A percentile compares a stretch with the other conserved stretches of the same genome.
Evolutionary conservation across 2,888 invertebrate species (phyloP).

Genomic region (Rhimphoctona megacephalus): DNA sequence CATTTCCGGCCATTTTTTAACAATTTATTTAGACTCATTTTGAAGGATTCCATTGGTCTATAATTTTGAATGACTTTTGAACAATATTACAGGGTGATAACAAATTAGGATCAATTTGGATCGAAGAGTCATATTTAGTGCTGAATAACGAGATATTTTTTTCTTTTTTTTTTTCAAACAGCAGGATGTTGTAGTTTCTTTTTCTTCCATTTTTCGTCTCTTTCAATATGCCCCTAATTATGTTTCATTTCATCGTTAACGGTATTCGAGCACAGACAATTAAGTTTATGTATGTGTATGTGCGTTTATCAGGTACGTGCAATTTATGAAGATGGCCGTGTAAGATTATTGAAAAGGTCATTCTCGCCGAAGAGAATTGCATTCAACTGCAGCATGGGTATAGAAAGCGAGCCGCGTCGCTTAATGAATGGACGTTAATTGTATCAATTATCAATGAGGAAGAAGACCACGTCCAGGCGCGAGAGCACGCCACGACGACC

Average conservation of each 20-base stretch:
- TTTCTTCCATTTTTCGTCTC: background rate
- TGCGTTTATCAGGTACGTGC: background rate
- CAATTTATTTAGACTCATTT: background rate
- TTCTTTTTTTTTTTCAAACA: background rate
- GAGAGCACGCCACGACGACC: slow-evolving; percentile 73
- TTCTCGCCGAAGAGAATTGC: slow-evolving; percentile 60
- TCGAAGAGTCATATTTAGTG: background rate
- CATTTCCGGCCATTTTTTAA: background rate
- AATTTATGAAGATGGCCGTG: slow-evolving; percentile 62
- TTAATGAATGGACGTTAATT: slow-evolving; percentile 83
- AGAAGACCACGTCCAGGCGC: slow-evolving; percentile 73
- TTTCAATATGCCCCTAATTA: slow-evolving; percentile 17
- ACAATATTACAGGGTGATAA: background rate
- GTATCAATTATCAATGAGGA: slow-evolving; percentile 83
- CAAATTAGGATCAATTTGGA: background rate
- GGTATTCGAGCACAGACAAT: background rate
- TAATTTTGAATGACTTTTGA: background rate
- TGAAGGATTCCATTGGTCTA: background rate
- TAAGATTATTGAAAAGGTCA: slow-evolving; percentile 69
- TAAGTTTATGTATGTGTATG: background rate
- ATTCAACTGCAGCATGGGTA: slow-evolving; percentile 59
- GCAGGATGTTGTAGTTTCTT: too few species aligned
- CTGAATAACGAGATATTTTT: background rate
- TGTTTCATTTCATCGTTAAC: slow-evolving; percentile 44
- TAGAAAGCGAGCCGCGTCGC: slow-evolving; percentile 71